phyloP scores from a whole-genome alignment of 2,113 vertebrate genomes.

The Otolemur garnettii region DNA sequence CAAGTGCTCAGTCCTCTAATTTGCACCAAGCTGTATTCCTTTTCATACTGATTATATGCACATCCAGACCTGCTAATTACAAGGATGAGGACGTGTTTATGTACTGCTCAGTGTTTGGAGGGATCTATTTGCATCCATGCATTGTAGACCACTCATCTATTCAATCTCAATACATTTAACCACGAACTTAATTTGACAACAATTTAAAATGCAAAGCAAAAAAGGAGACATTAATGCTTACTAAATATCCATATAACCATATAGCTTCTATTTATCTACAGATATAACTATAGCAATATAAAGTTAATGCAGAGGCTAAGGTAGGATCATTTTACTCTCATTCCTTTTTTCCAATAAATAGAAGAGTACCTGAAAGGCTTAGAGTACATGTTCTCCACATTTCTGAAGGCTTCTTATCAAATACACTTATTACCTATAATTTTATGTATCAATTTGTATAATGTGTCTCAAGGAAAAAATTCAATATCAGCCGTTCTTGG shows the following conservation, averaged over 20 bases:
- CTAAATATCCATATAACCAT: background rate
- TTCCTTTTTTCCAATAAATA: constrained; percentile 36
- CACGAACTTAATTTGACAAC: constrained; percentile 46
- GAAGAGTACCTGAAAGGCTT: background rate
- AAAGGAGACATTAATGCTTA: constrained; percentile 15
- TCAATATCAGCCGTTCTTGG: constrained; percentile 72
- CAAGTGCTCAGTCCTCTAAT: constrained; percentile 15
- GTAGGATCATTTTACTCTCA: background rate
- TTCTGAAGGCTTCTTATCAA: constrained; percentile 67
- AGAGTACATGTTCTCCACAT: constrained; percentile 34
- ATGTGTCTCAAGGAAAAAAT: constrained; percentile 77
- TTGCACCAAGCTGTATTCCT: background rate
- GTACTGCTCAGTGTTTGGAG: background rate
- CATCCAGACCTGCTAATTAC: background rate
- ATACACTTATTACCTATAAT: constrained; percentile 68
- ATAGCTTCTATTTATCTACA: background rate
- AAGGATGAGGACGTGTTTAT: constrained; percentile 4
- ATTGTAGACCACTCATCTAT: background rate
- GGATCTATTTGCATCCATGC: background rate
- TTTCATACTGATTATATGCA: constrained; percentile 29
- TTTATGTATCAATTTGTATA: constrained; percentile 60
- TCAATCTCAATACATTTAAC: constrained; percentile 50
- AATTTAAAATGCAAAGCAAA: constrained; percentile 61
- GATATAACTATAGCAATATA: constrained; percentile 3
- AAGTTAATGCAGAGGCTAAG: constrained; percentile 41